Conservation (phyloP, 2,797 vertebrate genomes). For the Clamator glandarius region DNA sequence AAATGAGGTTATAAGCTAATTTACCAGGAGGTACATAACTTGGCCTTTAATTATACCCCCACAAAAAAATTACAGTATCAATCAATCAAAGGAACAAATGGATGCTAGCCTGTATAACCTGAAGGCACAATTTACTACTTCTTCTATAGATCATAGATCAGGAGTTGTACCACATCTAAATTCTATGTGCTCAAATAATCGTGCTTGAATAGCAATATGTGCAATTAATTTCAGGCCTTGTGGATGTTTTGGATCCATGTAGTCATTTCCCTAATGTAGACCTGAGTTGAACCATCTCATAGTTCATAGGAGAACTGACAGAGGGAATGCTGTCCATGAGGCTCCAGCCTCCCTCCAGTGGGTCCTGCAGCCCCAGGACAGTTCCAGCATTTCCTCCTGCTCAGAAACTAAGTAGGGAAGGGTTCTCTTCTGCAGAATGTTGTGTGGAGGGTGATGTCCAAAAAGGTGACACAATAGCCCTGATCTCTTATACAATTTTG, state of each 20-base stretch:
- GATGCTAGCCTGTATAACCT: neutral
- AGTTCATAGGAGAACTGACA: neutral
- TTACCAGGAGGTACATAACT: neutral
- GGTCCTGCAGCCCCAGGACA: neutral
- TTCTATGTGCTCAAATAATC: neutral
- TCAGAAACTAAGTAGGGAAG: neutral
- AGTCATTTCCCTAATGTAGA: neutral
- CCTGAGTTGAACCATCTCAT: neutral
- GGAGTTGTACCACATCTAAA: neutral
- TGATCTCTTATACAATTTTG: neutral
- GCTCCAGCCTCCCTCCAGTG: neutral
- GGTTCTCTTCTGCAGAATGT: neutral
- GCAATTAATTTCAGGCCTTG: neutral
- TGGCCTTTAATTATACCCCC: neutral
- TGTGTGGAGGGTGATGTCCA: accelerated
- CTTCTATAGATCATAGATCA: neutral
- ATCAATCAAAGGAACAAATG: neutral
- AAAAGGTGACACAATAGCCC: neutral
- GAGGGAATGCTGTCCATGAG: neutral
- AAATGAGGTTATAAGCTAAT: neutral
- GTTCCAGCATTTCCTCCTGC: accelerated
- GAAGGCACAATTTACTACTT: neutral
- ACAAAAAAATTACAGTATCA: neutral
- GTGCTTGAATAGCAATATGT: neutral
- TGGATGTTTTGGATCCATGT: neutral